Evolutionary conservation across 2,888 invertebrate species (phyloP).

Genomic region (Idaea aversata): DNA sequence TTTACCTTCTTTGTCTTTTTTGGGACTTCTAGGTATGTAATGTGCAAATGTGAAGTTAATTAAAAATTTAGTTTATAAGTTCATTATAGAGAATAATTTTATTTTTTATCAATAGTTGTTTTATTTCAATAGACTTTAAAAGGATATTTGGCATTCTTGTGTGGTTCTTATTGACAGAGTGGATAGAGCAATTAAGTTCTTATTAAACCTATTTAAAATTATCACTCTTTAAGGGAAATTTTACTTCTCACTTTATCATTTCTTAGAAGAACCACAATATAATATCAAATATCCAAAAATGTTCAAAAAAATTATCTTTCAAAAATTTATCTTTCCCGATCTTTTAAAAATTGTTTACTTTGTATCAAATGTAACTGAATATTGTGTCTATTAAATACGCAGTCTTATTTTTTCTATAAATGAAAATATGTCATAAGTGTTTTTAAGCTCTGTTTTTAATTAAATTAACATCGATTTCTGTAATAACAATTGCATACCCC

Average conservation of each 20-base stretch:
- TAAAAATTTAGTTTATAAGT: background rate
- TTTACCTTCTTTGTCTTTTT: too few relatives aligned
- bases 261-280: too few relatives aligned
- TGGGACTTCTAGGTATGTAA: background rate
- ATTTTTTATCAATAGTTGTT: background rate
- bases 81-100: background rate
- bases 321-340: too few relatives aligned
- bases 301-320: too few relatives aligned
- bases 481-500: slow-evolving; percentile 52
- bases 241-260: too few relatives aligned
- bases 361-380: background rate
- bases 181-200: too few relatives aligned
- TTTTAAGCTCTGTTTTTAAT: background rate
- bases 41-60: background rate
- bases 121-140: background rate
- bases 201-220: too few relatives aligned
- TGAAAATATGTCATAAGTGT: background rate
- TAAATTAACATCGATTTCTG: slow-evolving; percentile 18
- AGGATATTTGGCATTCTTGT: too few relatives aligned
- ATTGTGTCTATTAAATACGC: background rate
- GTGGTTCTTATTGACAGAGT: too few relatives aligned
- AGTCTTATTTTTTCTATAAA: background rate
- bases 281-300: too few relatives aligned
- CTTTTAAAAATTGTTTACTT: background rate
- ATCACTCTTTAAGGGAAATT: too few relatives aligned